A percentile compares a stretch with the other conserved stretches of the same genome.
Evolutionary conservation across 2,797 vertebrate species (phyloP).

Genomic region (Pteropus rufus): DNA sequence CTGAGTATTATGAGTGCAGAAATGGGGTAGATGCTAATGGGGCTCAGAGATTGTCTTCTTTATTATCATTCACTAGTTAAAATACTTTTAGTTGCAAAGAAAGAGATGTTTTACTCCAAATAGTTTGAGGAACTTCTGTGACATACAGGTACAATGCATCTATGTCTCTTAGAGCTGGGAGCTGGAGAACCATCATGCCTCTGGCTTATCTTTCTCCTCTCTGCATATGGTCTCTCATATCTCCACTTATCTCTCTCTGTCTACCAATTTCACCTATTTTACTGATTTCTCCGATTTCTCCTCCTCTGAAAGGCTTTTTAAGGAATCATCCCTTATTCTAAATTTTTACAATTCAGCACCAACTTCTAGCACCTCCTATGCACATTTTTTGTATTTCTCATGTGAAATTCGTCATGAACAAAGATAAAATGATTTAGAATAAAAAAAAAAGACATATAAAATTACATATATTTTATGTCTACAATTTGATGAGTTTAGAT

Average conservation of each 20-base stretch:
- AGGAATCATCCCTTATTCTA: not conserved
- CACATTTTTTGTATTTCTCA: not conserved
- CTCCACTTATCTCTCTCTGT: not conserved
- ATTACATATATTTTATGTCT: not conserved
- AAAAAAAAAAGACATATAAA: not conserved
- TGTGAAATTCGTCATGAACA: not conserved
- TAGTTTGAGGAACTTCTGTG: not conserved
- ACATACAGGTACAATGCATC: not conserved
- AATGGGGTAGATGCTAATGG: not conserved
- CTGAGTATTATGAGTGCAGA: not conserved
- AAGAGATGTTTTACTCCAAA: not conserved
- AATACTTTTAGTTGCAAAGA: not conserved
- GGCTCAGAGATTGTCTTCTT: not conserved
- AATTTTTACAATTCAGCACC: not conserved
- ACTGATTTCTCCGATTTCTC: not conserved
- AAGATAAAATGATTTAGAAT: not conserved
- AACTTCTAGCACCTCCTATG: not conserved
- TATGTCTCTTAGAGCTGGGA: not conserved
- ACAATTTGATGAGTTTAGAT: not conserved
- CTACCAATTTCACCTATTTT: not conserved
- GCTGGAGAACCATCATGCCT: not conserved
- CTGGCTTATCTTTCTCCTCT: not conserved
- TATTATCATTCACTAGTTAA: not conserved
- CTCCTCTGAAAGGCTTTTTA: not conserved
- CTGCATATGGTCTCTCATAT: not conserved